A percentile compares a stretch with the other conserved stretches of the same genome.
These are phyloP conservation scores for Apodemia duryi DNA, from an alignment of 2,888 invertebrate genomes.

Conservation along the genomic window DNA sequence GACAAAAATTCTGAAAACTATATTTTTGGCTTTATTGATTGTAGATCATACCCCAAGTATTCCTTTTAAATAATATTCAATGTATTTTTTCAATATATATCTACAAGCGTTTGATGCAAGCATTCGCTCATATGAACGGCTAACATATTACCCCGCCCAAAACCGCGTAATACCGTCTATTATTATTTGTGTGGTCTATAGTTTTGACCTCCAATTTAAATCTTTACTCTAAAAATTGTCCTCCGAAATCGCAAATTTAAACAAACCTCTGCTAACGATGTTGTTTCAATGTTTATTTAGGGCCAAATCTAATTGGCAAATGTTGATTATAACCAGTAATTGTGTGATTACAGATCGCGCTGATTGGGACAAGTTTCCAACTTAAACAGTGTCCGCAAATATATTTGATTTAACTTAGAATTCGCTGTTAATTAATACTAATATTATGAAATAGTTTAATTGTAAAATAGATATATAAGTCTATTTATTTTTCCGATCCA, in stretches of 20 bases:
- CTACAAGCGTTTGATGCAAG: too few relatives aligned
- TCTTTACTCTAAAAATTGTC: not conserved
- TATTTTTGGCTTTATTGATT: too few relatives aligned
- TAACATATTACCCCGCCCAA: too few relatives aligned
- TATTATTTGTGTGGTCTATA: too few relatives aligned
- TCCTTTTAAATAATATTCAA: too few relatives aligned
- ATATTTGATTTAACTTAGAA: not conserved
- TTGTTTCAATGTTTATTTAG: slow-evolving; percentile 35
- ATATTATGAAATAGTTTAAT: not conserved
- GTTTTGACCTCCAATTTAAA: not conserved
- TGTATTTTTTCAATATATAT: too few relatives aligned
- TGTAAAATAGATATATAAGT: too few relatives aligned
- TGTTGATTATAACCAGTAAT: slow-evolving; percentile 34
- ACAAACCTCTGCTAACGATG: slow-evolving; percentile 13
- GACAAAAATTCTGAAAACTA: too few relatives aligned
- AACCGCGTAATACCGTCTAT: too few relatives aligned
- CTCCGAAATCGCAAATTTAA: slow-evolving; percentile 2
- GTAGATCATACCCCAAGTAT: too few relatives aligned
- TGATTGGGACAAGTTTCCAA: slow-evolving; percentile 29
- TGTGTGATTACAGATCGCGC: slow-evolving; percentile 33
- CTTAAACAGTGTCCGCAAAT: slow-evolving; percentile 8
- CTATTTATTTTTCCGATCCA: too few relatives aligned
- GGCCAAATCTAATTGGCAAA: slow-evolving; percentile 39
- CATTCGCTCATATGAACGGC: too few relatives aligned
- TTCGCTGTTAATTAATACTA: slow-evolving; percentile 11